Percentiles rank a stretch among this genome's conserved stretches.
Evolutionary conservation across 2,888 invertebrate species (phyloP).

Genomic region (Cabera pusaria): DNA sequence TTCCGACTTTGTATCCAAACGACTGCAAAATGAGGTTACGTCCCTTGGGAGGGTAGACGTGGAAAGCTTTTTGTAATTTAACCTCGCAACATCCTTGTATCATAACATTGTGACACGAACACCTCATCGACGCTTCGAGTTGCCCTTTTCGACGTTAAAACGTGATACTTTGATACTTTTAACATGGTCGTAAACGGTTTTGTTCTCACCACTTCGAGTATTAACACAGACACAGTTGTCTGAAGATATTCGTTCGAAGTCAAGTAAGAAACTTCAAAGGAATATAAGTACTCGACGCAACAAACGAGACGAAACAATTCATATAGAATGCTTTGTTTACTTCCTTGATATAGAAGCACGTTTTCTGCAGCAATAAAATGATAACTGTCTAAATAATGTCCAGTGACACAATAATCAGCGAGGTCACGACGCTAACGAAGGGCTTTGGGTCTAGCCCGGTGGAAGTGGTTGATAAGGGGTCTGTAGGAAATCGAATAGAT

Average conservation of each 20-base stretch:
- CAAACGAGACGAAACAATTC: too few relatives aligned
- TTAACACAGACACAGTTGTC: too few relatives aligned
- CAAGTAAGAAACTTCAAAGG: too few relatives aligned
- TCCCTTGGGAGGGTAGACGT: slow-evolving; percentile 51
- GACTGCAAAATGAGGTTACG: slow-evolving; percentile 54
- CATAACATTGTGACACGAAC: slow-evolving; percentile 46
- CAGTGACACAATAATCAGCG: slow-evolving; percentile 56
- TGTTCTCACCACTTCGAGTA: neutral
- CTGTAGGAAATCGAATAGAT: slow-evolving; percentile 26
- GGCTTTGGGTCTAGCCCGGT: slow-evolving; percentile 61
- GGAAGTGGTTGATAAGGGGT: slow-evolving; percentile 72
- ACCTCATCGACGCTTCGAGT: slow-evolving; percentile 35
- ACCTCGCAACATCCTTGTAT: slow-evolving; percentile 41
- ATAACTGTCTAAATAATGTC: slow-evolving; percentile 16
- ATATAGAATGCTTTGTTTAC: too few relatives aligned
- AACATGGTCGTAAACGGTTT: slow-evolving; percentile 12
- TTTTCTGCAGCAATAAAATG: slow-evolving; percentile 9
- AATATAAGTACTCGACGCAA: too few relatives aligned
- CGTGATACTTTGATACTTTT: slow-evolving; percentile 24
- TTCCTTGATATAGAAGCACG: slow-evolving; percentile 1
- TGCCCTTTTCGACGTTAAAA: slow-evolving; percentile 27
- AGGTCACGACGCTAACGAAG: slow-evolving; percentile 65
- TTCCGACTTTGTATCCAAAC: slow-evolving; percentile 57
- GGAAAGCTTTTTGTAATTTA: slow-evolving; percentile 63
- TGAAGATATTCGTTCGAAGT: too few relatives aligned